Evolutionary conservation across 2,888 invertebrate species (phyloP), one percentile per base, ranked within the genome.

Genomic region (Nomada ruficornis): DNA sequence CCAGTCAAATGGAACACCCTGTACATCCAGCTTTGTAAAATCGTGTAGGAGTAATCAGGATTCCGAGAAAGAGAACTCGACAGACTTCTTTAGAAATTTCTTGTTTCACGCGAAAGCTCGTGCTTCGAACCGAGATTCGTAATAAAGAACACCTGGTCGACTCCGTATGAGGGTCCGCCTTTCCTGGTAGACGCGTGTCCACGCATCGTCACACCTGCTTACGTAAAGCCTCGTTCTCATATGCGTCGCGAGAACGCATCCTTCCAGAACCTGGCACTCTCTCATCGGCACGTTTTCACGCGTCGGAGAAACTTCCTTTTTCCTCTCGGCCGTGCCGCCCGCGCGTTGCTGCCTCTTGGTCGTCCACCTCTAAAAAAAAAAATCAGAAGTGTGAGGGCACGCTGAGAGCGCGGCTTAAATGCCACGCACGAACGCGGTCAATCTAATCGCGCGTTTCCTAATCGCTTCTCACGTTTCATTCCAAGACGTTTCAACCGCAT

Each of bases 181-280:
- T 93, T 92, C 93, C 91, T 89, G 92, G 92, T 91, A 92, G 91
- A 93, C 91, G 93, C 93, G 93, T 94, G 94, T 94, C 92, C 91
- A 83, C 89, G 93, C 94, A 94, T 94, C 93, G 93, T 93, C 93
- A 93, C 93, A 93, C 94, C 92, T 94, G 93, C 93, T 94, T 94
- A 93, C 89, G 91, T 83, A 89, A 91, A 92, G 89, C 90, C 87
- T 80, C 78, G 82, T 85, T 83, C 86, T 83, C 88, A 84, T 88
- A 86, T 83, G 88, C 78, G 77, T 69, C 84, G 82, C 84, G 85
- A 75, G 62, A 80, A 81, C 26, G 63, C 83, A 69, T 87, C 83
- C 85, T 83, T 67, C 79, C 81, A 55, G 70, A 77, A 76, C 85
- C 67, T 26, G 70, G 74, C 47, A 10, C 59, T 77, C 76, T 68